phyloP scores from a whole-genome alignment of 2,888 invertebrate genomes.

The Coelinius sp. region DNA sequence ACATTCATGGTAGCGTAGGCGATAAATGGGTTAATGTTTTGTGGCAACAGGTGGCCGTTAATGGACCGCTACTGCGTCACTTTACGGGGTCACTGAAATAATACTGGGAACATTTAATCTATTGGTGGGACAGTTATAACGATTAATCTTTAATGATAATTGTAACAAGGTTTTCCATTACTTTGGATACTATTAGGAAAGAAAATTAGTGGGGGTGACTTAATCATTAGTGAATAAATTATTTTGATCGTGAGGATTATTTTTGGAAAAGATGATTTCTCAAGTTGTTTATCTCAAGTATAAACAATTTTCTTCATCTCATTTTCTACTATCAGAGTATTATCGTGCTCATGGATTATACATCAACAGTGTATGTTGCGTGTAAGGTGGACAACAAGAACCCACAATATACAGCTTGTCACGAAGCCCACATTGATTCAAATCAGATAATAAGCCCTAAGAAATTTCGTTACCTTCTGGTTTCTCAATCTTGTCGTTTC shows the following conservation, averaged over 20 bases:
- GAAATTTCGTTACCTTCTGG: not conserved
- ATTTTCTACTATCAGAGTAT: not conserved
- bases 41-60: slow-evolving; percentile 69
- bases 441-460: not conserved
- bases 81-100: slow-evolving; percentile 63
- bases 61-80: slow-evolving; percentile 60
- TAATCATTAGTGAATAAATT: not conserved
- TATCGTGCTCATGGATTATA: not conserved
- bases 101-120: slow-evolving; percentile 37
- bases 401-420: not conserved
- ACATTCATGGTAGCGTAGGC: slow-evolving; percentile 41
- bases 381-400: not conserved
- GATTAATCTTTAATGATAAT: not conserved
- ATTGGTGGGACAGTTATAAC: not conserved
- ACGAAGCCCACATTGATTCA: not conserved
- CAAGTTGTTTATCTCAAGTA: no score
- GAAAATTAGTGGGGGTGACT: not conserved
- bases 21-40: slow-evolving; percentile 69
- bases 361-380: not conserved
- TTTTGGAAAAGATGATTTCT: not conserved
- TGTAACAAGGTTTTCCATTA: not conserved
- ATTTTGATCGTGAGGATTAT: not conserved
- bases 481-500: not conserved
- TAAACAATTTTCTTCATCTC: no score
- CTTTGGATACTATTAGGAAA: not conserved